Percentiles rank a stretch among this genome's conserved stretches.
These are phyloP conservation scores for Lepeophtheirus salmonis DNA, from an alignment of 1,140 invertebrate species.

Conservation along the genomic window DNA sequence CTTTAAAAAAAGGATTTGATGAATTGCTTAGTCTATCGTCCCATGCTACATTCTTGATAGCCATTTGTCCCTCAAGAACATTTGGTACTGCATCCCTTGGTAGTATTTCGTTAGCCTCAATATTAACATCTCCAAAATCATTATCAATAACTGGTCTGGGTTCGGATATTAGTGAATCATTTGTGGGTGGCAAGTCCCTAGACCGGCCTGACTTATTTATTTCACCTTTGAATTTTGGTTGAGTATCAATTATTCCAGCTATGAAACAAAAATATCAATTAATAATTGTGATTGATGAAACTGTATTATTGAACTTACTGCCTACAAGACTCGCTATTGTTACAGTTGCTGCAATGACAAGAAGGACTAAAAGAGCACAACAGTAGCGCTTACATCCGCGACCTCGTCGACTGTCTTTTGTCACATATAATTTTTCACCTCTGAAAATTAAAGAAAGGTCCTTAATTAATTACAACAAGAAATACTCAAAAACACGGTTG, in stretches of 20 bases:
- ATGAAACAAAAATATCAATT: background rate
- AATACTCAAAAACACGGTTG: too few species aligned
- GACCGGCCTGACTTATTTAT: background rate
- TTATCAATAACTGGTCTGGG: background rate
- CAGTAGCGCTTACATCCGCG: background rate
- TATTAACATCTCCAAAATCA: background rate
- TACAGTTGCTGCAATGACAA: background rate
- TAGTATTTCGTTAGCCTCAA: background rate
- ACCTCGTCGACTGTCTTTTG: background rate
- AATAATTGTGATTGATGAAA: too few species aligned
- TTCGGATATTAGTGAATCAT: background rate
- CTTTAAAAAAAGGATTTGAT: background rate
- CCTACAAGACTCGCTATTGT: background rate
- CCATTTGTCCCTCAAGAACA: background rate
- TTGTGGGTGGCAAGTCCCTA: background rate
- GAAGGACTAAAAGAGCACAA: background rate
- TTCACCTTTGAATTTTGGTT: background rate
- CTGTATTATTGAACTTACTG: too few species aligned
- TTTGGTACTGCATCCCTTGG: background rate
- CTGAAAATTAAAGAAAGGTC: background rate
- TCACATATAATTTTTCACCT: background rate
- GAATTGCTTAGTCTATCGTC: background rate
- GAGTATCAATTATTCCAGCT: background rate
- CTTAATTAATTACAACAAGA: too few species aligned
- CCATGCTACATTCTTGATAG: background rate